phyloP scores from a whole-genome alignment of 2,113 vertebrate genomes.

The Sinocyclocheilus maitianheensis region DNA sequence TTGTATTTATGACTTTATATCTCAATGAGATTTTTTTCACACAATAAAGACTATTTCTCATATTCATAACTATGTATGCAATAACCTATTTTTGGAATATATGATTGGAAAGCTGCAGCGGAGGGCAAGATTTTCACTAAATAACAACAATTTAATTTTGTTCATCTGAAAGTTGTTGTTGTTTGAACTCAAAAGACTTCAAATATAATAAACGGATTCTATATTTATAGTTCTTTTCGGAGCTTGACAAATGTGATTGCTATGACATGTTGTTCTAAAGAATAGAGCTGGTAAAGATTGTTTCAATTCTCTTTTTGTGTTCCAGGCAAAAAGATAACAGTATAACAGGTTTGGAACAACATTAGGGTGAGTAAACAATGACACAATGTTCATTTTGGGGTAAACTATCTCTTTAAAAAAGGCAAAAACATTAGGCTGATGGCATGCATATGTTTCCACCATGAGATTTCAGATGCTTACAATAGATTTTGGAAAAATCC shows the following conservation, averaged over 20 bases:
- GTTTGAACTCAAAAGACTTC: neutral
- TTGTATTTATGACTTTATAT: neutral
- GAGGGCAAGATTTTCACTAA: neutral
- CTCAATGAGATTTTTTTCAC: neutral
- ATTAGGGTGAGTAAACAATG: neutral
- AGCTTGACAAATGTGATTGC: neutral
- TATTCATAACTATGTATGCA: neutral
- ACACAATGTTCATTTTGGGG: neutral
- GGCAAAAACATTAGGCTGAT: neutral
- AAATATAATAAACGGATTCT: neutral
- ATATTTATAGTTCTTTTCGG: neutral
- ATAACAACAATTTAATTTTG: neutral
- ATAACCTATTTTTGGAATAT: neutral
- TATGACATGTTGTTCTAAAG: neutral
- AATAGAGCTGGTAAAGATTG: neutral
- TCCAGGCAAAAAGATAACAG: neutral
- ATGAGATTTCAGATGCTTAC: neutral
- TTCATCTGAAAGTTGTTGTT: neutral
- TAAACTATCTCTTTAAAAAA: neutral
- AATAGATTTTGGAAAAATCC: slow-evolving; percentile 2
- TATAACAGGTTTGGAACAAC: neutral
- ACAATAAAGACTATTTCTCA: neutral
- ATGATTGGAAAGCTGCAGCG: neutral
- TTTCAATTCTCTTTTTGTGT: neutral
- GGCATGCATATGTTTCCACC: neutral